Evolutionary conservation across 2,113 vertebrate species (phyloP), one percentile per base, ranked within the genome.

Genomic region (Alligator mississippiensis): DNA sequence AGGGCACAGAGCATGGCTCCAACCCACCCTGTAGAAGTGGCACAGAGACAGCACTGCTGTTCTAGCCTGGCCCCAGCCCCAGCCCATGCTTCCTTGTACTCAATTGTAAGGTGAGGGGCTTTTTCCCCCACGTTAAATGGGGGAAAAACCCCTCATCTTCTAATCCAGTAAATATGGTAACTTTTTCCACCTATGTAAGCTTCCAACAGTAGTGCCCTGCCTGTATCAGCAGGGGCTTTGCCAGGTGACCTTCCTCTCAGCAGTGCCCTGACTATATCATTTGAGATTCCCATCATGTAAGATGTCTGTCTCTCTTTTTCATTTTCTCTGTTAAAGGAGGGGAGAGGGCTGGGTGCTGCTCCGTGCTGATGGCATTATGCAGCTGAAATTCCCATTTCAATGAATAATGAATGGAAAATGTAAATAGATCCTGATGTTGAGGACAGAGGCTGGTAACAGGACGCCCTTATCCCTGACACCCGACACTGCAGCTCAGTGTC

Each of bases 371-470:
- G 47, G 47, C 47, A 47, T 47, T 47, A 30, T 34, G 38, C 57
- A 3, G 68, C 96, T 82, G 94, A 96, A 95, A 95, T 96, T 96
- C 95, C 80, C 95, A 95, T 87, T 85, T 81, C 64, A 9, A 93
- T 97, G 96, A 97, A 97, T 97, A 97, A 96, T 96, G 96, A 93
- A 97, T 96, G 93, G 90, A 13, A 91, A 92, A 55, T 68, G 95
- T 93, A 95, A 97, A 90, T 82, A 62, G 95, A 96, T 89, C 92
- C 85, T 5, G 4, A 34, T 88, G 81, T 87, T 61, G 92, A 5
- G 30, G 92, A 88, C 14, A 63, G 89, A 89, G 5, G 90, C 94
- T 84, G 95, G 96, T 91, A 96, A 97, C 97, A 77, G 97, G 92
- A 89, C 81, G 64, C 89, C 61, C 88, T 96, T 95, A 83, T 95